Percentiles rank a stretch among this genome's conserved stretches.
Conservation (phyloP, 1,140 invertebrate species). For the Hycleus phaleratus region DNA sequence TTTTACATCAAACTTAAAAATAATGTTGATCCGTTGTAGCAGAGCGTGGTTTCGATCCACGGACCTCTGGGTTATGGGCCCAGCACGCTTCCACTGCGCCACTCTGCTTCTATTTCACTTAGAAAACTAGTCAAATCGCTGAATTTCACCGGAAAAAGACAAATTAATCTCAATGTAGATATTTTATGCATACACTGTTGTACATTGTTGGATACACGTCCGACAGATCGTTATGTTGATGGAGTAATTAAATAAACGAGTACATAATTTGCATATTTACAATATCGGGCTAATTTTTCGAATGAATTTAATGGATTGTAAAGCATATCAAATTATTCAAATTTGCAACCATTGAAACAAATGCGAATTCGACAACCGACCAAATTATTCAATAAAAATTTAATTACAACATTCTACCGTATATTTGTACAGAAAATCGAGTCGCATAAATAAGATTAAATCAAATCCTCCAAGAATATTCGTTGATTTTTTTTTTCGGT, state of each 20-base stretch:
- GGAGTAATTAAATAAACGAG: constrained; percentile 20
- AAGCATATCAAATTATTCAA: constrained; percentile 25
- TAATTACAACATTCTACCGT: not conserved
- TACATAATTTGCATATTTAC: constrained; percentile 22
- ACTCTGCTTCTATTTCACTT: constrained; percentile 56
- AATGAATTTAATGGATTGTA: constrained; percentile 24
- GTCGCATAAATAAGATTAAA: not conserved
- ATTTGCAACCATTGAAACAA: constrained; percentile 4
- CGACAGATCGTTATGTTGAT: constrained; percentile 9
- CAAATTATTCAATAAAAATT: not conserved
- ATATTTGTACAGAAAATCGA: no score
- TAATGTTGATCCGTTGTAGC: constrained; percentile 47
- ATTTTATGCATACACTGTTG: no score
- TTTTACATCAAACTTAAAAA: no score
- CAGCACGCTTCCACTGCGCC: constrained; percentile 88
- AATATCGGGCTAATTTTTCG: constrained; percentile 22
- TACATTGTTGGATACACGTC: no score
- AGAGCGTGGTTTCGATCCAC: constrained; percentile 94
- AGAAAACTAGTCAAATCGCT: no score
- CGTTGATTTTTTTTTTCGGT: not conserved
- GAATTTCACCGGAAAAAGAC: no score
- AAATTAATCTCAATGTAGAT: no score
- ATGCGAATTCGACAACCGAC: not conserved
- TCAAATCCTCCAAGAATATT: not conserved
- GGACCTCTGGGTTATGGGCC: constrained; percentile 91